phyloP scores from a whole-genome alignment of 2,113 vertebrate species.

The Nanger granti region DNA sequence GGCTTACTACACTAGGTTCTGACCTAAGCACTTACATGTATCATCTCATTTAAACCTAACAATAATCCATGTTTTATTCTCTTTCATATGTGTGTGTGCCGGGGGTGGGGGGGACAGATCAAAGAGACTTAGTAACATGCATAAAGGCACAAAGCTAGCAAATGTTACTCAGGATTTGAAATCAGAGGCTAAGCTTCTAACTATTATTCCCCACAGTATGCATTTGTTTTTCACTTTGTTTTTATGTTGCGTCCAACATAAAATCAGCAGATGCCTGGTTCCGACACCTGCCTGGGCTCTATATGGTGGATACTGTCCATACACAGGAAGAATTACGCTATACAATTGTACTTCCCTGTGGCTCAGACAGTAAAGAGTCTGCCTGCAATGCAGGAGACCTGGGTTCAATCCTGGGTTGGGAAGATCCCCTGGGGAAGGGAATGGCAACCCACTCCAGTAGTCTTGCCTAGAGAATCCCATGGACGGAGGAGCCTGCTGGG shows the following conservation, averaged over 20 bases:
- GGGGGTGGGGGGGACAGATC: accelerated
- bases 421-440: background rate
- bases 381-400: background rate
- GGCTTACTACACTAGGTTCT: background rate
- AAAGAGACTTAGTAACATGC: background rate
- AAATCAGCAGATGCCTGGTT: background rate
- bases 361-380: background rate
- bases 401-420: background rate
- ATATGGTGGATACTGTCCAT: background rate
- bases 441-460: background rate
- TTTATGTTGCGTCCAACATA: background rate
- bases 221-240: background rate
- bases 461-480: background rate
- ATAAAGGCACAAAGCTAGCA: background rate
- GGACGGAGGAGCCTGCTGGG: background rate
- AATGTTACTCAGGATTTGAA: background rate
- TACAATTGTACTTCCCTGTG: background rate
- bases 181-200: background rate
- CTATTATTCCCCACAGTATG: background rate
- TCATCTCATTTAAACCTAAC: background rate
- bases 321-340: background rate
- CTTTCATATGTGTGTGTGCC: background rate
- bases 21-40: background rate
- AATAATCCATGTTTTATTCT: background rate
- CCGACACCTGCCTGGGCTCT: background rate